Conservation (phyloP, 2,888 invertebrate species). For the Amphipyra tragopoginis region DNA sequence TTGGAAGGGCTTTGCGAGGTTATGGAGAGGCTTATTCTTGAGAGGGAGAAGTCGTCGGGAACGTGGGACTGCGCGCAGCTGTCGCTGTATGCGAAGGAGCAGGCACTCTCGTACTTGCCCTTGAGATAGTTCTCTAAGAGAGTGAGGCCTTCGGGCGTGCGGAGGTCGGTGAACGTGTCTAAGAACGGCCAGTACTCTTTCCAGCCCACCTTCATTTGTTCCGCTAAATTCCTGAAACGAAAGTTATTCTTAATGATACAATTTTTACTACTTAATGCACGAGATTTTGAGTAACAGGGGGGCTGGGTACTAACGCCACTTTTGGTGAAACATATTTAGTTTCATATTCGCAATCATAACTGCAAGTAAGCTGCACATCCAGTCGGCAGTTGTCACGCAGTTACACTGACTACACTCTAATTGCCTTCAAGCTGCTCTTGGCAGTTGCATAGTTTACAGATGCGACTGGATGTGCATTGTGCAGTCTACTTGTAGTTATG, state of each 20-base stretch:
- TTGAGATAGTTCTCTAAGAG: slow-evolving; percentile 94
- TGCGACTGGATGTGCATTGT: no score
- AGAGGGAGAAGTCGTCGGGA: slow-evolving; percentile 76
- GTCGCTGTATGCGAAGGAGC: slow-evolving; percentile 78
- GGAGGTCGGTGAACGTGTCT: slow-evolving; percentile 94
- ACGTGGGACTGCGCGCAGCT: slow-evolving; percentile 73
- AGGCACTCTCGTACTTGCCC: slow-evolving; percentile 85
- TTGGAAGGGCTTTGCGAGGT: slow-evolving; percentile 64
- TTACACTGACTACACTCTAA: no score
- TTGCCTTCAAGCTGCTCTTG: no score
- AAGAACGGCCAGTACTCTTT: slow-evolving; percentile 98
- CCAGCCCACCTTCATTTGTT: slow-evolving; percentile 94
- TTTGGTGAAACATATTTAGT: no score
- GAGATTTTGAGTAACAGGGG: no score
- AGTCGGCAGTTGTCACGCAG: no score
- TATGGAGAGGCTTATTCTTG: slow-evolving; percentile 74
- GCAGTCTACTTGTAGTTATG: no score
- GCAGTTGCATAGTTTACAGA: no score
- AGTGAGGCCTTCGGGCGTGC: slow-evolving; percentile 92
- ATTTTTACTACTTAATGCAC: no score
- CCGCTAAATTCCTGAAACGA: slow-evolving; percentile 90
- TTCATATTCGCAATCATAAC: no score
- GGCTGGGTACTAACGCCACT: no score
- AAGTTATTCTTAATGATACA: neutral
- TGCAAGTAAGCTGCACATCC: no score